Conservation (phyloP, 2,888 invertebrate species). For the Rotaria macrura region DNA sequence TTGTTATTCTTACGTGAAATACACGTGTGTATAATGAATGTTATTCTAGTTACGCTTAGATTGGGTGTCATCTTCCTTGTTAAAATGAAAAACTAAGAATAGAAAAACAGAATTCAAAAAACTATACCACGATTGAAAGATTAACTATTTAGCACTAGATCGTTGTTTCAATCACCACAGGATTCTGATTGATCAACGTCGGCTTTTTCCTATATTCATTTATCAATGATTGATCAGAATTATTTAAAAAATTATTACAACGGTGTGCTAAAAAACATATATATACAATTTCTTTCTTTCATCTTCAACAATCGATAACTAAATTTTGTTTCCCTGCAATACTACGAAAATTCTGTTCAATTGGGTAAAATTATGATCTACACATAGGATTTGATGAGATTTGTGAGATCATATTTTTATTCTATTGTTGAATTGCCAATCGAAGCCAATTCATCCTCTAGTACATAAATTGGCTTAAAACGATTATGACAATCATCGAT, state of each 20-base stretch:
- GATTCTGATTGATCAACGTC: conserved; percentile 1
- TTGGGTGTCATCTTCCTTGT: neutral
- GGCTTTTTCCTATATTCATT: neutral
- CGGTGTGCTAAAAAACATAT: neutral
- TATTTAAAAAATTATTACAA: neutral
- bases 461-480: neutral
- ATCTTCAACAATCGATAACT: neutral
- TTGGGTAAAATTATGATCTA: neutral
- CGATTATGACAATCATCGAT: neutral
- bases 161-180: neutral
- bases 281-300: neutral
- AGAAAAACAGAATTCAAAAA: neutral
- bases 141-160: neutral
- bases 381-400: neutral
- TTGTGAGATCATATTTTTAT: neutral
- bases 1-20: neutral
- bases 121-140: too few species aligned
- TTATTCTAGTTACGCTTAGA: neutral
- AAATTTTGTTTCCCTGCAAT: too few species aligned
- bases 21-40: neutral
- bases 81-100: neutral
- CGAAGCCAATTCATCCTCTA: neutral
- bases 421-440: neutral
- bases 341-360: neutral
- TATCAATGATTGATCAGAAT: conserved; percentile 3